Evolutionary conservation across 2,888 invertebrate species (phyloP).

Genomic region (Sesia apiformis): DNA sequence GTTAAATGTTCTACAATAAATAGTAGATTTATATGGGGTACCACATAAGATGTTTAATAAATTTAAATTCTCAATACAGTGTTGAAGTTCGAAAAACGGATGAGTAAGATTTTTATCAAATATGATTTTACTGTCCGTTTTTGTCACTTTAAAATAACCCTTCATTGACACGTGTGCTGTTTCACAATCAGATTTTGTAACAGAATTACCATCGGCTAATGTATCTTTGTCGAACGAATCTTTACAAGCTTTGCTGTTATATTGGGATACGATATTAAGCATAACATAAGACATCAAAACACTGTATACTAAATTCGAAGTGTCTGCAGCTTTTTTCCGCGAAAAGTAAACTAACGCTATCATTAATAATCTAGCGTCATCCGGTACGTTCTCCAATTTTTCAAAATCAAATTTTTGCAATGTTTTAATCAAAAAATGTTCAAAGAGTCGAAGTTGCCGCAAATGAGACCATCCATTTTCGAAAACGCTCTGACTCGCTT

Average conservation of each 20-base stretch:
- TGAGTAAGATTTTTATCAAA: conserved; percentile 14
- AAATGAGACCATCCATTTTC: conserved; percentile 28
- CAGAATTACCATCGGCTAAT: neutral
- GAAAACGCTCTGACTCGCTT: conserved; percentile 18
- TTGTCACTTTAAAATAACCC: conserved; percentile 11
- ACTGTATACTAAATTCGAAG: conserved; percentile 17
- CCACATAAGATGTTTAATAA: conserved; percentile 31
- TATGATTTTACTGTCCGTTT: conserved; percentile 2
- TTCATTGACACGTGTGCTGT: conserved; percentile 8
- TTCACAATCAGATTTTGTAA: conserved; percentile 10
- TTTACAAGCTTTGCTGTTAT: neutral
- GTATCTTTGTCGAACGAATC: too few relatives aligned
- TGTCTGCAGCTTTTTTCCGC: conserved; percentile 14
- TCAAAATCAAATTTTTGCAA: conserved; percentile 11
- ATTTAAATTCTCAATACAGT: conserved; percentile 27
- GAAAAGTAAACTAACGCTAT: conserved; percentile 25
- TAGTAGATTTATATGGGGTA: conserved; percentile 13
- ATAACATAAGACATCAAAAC: conserved; percentile 25
- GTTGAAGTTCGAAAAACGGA: conserved; percentile 23
- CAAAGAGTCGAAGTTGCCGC: conserved; percentile 10
- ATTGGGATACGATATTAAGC: conserved; percentile 14
- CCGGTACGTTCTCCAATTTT: conserved; percentile 14
- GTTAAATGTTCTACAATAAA: conserved; percentile 22
- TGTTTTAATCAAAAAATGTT: conserved; percentile 16
- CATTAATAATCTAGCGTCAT: conserved; percentile 21